Evolutionary conservation across 2,113 vertebrate genomes (phyloP).

Genomic region (Peromyscus leucopus): DNA sequence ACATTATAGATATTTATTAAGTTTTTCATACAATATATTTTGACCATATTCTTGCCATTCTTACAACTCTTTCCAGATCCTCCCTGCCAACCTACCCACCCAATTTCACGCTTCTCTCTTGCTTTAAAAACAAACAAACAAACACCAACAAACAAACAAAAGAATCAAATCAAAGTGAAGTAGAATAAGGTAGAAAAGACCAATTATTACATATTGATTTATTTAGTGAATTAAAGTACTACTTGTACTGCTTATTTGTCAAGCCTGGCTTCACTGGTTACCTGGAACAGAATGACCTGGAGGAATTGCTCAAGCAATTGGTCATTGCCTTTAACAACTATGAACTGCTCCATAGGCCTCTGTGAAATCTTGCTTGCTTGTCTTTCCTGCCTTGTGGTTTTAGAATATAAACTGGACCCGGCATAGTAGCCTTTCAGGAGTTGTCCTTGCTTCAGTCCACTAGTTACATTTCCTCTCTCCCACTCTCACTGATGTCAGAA

Average conservation of each 20-base stretch:
- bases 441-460: neutral
- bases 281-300: neutral
- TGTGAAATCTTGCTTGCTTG: neutral
- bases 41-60: neutral
- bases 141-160: neutral
- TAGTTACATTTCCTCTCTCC: neutral
- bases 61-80: neutral
- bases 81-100: neutral
- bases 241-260: neutral
- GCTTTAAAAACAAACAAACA: neutral
- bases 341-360: neutral
- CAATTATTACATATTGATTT: neutral
- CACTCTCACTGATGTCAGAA: too few species aligned
- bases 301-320: neutral
- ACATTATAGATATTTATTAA: neutral
- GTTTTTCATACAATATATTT: slow-evolving; percentile 29
- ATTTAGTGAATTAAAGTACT: neutral
- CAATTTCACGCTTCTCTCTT: neutral
- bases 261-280: neutral
- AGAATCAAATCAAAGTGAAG: neutral
- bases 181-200: neutral
- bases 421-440: neutral
- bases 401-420: neutral
- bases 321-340: neutral
- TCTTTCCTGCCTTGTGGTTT: neutral